Conservation (phyloP, 2,888 invertebrate genomes). For the Platerodrilus igneus region DNA sequence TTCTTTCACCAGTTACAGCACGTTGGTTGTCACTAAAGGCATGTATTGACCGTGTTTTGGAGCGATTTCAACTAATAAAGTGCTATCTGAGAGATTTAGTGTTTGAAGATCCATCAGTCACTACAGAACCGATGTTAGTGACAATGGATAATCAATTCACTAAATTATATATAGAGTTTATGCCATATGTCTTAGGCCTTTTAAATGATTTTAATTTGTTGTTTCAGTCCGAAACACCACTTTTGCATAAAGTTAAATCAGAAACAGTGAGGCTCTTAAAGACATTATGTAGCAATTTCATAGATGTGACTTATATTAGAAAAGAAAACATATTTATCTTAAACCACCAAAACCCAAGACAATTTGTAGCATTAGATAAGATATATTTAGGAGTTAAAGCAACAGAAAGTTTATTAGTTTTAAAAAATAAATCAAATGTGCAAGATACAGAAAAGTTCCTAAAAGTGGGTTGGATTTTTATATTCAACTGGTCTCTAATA, state of each 20-base stretch:
- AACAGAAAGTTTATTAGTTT: too few species aligned
- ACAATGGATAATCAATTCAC: slow-evolving; percentile 33
- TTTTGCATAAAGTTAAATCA: too few species aligned
- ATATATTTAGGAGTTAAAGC: too few species aligned
- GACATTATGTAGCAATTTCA: slow-evolving; percentile 18
- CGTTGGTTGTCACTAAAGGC: slow-evolving; percentile 38
- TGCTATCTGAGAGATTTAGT: slow-evolving; percentile 31
- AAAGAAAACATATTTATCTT: slow-evolving; percentile 12
- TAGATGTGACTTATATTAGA: slow-evolving; percentile 14
- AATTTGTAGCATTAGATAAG: too few species aligned
- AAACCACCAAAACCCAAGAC: slow-evolving; percentile 13
- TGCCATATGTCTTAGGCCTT: slow-evolving; percentile 29
- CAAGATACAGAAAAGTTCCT: too few species aligned
- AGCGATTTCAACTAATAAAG: slow-evolving; percentile 35
- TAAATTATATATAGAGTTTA: slow-evolving; percentile 31
- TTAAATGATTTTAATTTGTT: slow-evolving; percentile 30
- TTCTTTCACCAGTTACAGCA: slow-evolving; percentile 27
- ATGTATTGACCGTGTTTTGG: slow-evolving; percentile 38
- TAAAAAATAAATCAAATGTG: too few species aligned
- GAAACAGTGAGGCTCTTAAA: slow-evolving; percentile 25
- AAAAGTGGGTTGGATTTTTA: too few species aligned
- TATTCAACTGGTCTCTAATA: too few species aligned
- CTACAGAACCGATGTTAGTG: slow-evolving; percentile 24
- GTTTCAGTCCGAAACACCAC: slow-evolving; percentile 30
- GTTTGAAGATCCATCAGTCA: slow-evolving; percentile 32